Evolutionary conservation across 1,140 invertebrate genomes (phyloP), one percentile per base, ranked within the genome.

Genomic region (Formica exsecta): DNA sequence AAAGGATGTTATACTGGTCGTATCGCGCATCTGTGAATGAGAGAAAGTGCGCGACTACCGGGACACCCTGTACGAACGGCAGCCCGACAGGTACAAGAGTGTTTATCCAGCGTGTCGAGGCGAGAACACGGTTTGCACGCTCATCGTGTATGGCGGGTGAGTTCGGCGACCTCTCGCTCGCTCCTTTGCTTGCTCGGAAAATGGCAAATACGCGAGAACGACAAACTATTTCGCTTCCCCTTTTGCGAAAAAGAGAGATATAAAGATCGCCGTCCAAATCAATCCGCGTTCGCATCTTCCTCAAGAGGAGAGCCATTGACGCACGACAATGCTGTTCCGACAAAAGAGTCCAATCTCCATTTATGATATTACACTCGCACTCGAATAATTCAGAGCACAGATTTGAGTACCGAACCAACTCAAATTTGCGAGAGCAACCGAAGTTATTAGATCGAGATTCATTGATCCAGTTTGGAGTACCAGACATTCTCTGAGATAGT

Each of bases 51-150:
- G 38, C 25, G 54, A 83, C 25, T 73, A 57, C 51, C 25, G 29
- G 25, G 54, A 83, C 79, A 61, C 66, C 25, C 32, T 80, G 36
- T 70, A 59, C 32, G 13, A 57, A 16, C 64, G 22, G 25, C 68
- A 29, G 77, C 77, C 44, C 68, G 79, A 73, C 68, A 83, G 51
- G 79, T 83, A 83, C 51, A 59, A 44, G 77, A 80, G 66, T 83
- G 54, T 83, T 83, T 83, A 73, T 83, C 29, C 68, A 73, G 62
- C 79, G 66, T 68, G 76, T 70, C 54, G 79, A 83, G 44, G 79
- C 79, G 44, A 83, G 79, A 71, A 83, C 54, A 83, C 54, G 13
- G 68, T 80, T 80, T 73, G 79, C 68, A 61, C 66, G 79, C 54
- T 83, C 68, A 73, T 83, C 79, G 64, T 64, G 48, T 80, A 80